phyloP scores from a whole-genome alignment of 2,113 vertebrate species.

The Cardinalis cardinalis region DNA sequence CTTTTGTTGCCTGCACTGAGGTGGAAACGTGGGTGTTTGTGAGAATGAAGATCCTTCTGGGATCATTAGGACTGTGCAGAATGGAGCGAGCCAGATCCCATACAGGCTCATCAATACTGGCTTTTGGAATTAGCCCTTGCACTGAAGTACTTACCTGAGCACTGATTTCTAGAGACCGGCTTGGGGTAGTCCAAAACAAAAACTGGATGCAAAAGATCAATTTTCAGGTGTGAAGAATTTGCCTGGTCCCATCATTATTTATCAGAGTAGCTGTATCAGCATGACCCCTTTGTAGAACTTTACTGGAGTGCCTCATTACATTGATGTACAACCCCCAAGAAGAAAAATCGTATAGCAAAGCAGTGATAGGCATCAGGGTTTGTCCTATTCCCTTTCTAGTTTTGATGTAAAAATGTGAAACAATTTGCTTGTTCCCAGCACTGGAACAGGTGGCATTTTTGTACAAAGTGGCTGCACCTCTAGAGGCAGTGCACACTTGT shows the following conservation, averaged over 20 bases:
- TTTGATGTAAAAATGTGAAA: background rate
- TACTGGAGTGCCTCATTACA: background rate
- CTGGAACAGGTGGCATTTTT: background rate
- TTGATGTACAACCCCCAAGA: background rate
- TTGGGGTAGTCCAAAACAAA: background rate
- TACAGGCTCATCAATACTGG: background rate
- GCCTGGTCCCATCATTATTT: background rate
- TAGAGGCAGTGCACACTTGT: background rate
- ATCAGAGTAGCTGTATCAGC: background rate
- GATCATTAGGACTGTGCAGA: background rate
- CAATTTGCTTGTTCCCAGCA: background rate
- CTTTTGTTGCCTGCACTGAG: background rate
- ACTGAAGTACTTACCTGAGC: background rate
- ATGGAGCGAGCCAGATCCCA: accelerated
- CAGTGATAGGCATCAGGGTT: accelerated
- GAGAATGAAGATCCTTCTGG: background rate
- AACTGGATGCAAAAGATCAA: accelerated
- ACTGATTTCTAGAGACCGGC: background rate
- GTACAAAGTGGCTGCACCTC: background rate
- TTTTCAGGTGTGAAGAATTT: background rate
- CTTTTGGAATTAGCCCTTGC: background rate
- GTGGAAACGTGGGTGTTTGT: background rate
- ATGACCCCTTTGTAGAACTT: background rate
- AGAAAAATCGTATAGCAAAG: background rate
- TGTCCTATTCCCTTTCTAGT: background rate